Percentiles rank a stretch among this genome's conserved stretches.
These are phyloP conservation scores for Theocolax elegans DNA, from an alignment of 1,140 invertebrate genomes.

Conservation along the genomic window DNA sequence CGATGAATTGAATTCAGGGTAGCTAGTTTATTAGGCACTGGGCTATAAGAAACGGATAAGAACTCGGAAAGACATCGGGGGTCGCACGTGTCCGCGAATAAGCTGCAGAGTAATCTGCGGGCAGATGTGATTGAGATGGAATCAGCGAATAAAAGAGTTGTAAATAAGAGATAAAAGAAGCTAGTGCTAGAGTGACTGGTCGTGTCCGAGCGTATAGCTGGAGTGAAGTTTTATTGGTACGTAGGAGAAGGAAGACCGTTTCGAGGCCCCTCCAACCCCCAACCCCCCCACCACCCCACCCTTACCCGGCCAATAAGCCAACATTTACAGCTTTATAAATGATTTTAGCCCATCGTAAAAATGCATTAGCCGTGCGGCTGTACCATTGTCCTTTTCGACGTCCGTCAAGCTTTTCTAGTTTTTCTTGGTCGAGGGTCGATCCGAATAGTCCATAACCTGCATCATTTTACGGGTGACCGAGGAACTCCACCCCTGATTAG, in stretches of 20 bases:
- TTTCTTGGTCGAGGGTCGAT: too few relatives aligned
- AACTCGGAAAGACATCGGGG: background rate
- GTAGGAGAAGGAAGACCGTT: constrained; percentile 9
- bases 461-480: constrained; percentile 63
- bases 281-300: too few relatives aligned
- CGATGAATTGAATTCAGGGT: background rate
- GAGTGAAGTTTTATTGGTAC: constrained; percentile 65
- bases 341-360: constrained; percentile 65
- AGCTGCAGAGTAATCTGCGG: background rate
- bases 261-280: too few relatives aligned
- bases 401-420: constrained; percentile 1
- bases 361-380: constrained; percentile 58
- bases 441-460: constrained; percentile 41
- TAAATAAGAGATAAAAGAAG: constrained; percentile 68
- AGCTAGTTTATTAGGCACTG: background rate
- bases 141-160: constrained; percentile 68
- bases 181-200: constrained; percentile 59
- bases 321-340: constrained; percentile 69
- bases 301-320: constrained; percentile 60
- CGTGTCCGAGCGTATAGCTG: constrained; percentile 58
- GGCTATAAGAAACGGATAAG: background rate
- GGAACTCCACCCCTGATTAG: background rate
- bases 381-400: background rate
- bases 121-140: constrained; percentile 66
- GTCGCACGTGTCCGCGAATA: constrained; percentile 5